Evolutionary conservation across 2,797 vertebrate species (phyloP), one percentile per base, ranked within the genome.

Genomic region (Syngnathus acus): DNA sequence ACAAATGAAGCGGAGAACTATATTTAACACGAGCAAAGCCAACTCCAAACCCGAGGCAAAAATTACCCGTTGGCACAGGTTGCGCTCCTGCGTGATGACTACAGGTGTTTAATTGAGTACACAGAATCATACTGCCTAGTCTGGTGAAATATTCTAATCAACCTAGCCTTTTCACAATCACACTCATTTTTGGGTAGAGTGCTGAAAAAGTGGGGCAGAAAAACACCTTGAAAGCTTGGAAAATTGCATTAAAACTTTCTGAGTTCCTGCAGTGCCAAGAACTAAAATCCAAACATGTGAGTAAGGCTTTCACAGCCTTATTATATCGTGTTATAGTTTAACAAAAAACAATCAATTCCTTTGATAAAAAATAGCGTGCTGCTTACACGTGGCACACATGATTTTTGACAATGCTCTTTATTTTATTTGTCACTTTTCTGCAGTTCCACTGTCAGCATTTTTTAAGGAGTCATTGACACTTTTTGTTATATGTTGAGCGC

Each of bases 371-470:
- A 10, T 9, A 53, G 21, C 8, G 10, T 26, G 19, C n/a, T 23
- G 3, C 26, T 26, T 26, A 54, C 21, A 54, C n/a, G 9, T 54
- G 10, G n/a, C n/a, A 53, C 50, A 9, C 87, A 75, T 54, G 10
- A 9, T 9, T 42, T n/a, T 16, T 42, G 9, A 21, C 3, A 21
- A 53, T 53, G 10, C 3, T 53, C 9, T 8, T 11, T 39, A 16
- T 43, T 47, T 26, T 26, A 48, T 48, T 16, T 21, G n/a, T 60
- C 42, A 32, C 21, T 9, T 16, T 9, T 37, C 57, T 43, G 59
- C 39, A 42, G 10, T 61, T 61, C 39, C 39, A 21, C 59, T 42
- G 39, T 61, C 39, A 21, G 39, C 10, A 11, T 26, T 54, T 54
- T 54, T 54, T 23, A 13, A 54, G 51, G 51, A 60, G 10, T 19